Percentiles rank a stretch among this genome's conserved stretches.
These are phyloP conservation scores for Diorhabda sublineata DNA, from an alignment of 1,140 invertebrate genomes.

Conservation along the genomic window DNA sequence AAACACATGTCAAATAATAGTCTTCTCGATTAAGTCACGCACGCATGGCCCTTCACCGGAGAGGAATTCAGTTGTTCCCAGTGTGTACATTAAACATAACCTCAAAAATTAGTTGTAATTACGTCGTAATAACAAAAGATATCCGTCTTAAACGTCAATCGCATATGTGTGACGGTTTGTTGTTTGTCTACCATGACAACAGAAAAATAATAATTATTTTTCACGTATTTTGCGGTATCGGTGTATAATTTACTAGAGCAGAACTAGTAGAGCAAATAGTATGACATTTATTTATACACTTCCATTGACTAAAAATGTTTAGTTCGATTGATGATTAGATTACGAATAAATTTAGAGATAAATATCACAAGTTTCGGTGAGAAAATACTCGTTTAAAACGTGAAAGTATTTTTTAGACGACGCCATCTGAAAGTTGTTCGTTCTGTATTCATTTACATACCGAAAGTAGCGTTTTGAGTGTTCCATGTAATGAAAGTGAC, in stretches of 20 bases:
- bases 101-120: conserved; percentile 17
- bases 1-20: conserved; percentile 18
- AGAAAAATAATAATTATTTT: background rate
- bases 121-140: conserved; percentile 9
- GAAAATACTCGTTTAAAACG: too few species aligned
- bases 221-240: background rate
- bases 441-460: too few species aligned
- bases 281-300: too few species aligned
- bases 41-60: conserved; percentile 1
- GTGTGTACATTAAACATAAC: conserved; percentile 8
- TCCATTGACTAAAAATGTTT: too few species aligned
- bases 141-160: conserved; percentile 18
- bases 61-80: conserved; percentile 3
- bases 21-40: background rate
- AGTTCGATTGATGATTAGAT: too few species aligned
- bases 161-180: conserved; percentile 8
- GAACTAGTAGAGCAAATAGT: too few species aligned
- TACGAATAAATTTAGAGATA: too few species aligned
- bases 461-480: too few species aligned
- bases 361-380: too few species aligned
- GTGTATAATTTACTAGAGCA: background rate
- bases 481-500: too few species aligned
- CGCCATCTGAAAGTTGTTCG: too few species aligned
- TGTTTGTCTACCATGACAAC: conserved; percentile 1
- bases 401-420: too few species aligned